phyloP scores from a whole-genome alignment of 2,113 vertebrate species.

The Epinephelus cyanopodus region DNA sequence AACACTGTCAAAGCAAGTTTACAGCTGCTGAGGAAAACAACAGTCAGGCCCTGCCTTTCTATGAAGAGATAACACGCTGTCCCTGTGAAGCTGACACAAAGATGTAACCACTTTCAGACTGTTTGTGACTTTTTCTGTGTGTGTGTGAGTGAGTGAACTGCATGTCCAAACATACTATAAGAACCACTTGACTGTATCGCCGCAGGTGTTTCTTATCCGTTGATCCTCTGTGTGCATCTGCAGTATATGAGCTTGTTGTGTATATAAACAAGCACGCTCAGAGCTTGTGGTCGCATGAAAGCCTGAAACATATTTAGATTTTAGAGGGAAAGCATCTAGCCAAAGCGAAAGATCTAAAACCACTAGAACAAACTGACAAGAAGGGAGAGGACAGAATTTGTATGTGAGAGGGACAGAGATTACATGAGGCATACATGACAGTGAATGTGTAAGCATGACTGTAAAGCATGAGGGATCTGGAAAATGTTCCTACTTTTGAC shows the following conservation, averaged over 20 bases:
- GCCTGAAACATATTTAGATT: constrained; percentile 50
- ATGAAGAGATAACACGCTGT: neutral
- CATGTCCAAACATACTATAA: constrained; percentile 27
- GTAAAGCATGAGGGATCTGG: neutral
- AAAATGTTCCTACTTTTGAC: neutral
- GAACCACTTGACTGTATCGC: constrained; percentile 22
- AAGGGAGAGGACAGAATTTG: neutral
- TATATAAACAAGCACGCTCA: constrained; percentile 45
- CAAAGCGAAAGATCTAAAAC: constrained; percentile 9
- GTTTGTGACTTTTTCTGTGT: neutral
- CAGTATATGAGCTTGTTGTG: constrained; percentile 42
- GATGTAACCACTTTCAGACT: neutral
- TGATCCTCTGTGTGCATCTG: constrained; percentile 41
- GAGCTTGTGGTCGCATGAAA: constrained; percentile 23
- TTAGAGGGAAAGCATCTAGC: constrained; percentile 62
- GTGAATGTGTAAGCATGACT: neutral
- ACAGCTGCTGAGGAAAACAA: neutral
- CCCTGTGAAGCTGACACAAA: neutral
- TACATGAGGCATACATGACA: neutral
- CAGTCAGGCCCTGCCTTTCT: neutral
- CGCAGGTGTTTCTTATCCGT: constrained; percentile 65
- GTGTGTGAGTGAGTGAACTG: neutral
- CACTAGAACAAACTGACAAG: constrained; percentile 7
- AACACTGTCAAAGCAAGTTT: neutral
- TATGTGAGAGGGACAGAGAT: constrained; percentile 3